Conservation (phyloP, 2,888 invertebrate genomes). For the Drosophila yooni region DNA sequence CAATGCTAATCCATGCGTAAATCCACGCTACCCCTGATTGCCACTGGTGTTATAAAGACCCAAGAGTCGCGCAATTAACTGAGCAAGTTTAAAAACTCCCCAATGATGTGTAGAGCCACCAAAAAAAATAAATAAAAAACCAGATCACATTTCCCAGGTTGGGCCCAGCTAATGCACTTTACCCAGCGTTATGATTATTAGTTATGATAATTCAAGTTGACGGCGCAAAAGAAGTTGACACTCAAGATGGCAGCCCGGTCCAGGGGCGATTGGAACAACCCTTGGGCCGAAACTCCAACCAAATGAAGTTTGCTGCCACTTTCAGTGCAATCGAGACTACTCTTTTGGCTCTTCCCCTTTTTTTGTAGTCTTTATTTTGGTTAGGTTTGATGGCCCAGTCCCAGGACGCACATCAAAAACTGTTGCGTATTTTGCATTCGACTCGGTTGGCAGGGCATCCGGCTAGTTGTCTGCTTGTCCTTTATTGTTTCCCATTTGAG, state of each 20-base stretch:
- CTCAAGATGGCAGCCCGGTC: constrained; percentile 43
- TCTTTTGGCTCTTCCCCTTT: constrained; percentile 11
- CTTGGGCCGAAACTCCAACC: constrained; percentile 41
- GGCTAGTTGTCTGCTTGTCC: constrained; percentile 46
- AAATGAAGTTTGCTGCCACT: constrained; percentile 54
- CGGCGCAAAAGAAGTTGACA: constrained; percentile 76
- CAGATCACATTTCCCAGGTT: constrained; percentile 51
- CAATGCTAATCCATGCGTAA: constrained; percentile 50
- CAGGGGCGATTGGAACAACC: constrained; percentile 52
- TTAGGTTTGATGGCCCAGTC: constrained; percentile 38
- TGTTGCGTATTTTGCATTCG: constrained; percentile 79
- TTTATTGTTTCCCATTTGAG: constrained; percentile 74
- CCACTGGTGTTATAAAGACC: constrained; percentile 50
- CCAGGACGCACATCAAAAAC: constrained; percentile 77
- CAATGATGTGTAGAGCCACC: constrained; percentile 44
- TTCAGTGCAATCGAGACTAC: constrained; percentile 63
- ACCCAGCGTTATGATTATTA: constrained; percentile 73
- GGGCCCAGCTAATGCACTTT: constrained; percentile 59
- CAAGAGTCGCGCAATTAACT: constrained; percentile 67
- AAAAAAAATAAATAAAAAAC: constrained; percentile 36
- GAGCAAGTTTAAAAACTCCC: constrained; percentile 69
- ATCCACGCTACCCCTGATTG: constrained; percentile 56
- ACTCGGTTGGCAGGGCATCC: constrained; percentile 47
- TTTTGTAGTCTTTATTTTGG: constrained; percentile 4
- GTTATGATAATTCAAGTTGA: constrained; percentile 76